phyloP scores from a whole-genome alignment of 2,797 vertebrate genomes.

The Tinamus major region DNA sequence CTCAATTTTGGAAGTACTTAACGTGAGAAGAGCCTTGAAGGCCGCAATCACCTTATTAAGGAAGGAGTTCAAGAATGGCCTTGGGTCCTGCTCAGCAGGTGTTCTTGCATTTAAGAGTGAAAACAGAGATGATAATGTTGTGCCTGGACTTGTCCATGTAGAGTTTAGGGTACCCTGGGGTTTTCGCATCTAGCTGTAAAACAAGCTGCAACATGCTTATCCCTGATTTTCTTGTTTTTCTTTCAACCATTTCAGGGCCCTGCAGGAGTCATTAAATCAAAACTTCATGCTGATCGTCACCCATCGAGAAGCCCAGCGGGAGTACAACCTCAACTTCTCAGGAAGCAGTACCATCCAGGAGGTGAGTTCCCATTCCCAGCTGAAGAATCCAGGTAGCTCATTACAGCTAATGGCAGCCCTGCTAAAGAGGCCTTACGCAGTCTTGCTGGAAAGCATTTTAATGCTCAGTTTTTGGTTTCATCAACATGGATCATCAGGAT shows the following conservation, averaged over 20 bases:
- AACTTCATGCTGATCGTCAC: slow-evolving; percentile 98
- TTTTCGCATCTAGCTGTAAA: slow-evolving; percentile 83
- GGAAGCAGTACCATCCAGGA: slow-evolving; percentile 98
- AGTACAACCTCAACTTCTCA: slow-evolving; percentile 99
- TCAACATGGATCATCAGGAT: slow-evolving; percentile 57
- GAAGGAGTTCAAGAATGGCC: slow-evolving; percentile 81
- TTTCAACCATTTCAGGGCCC: slow-evolving; percentile 87
- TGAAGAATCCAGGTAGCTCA: slow-evolving; percentile 81
- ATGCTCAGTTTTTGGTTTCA: slow-evolving; percentile 73
- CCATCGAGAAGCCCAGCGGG: slow-evolving; percentile 97
- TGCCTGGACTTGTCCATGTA: slow-evolving; percentile 89
- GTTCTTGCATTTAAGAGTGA: slow-evolving; percentile 80
- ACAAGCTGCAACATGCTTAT: slow-evolving; percentile 92
- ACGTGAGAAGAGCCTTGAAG: slow-evolving; percentile 63
- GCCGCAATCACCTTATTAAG: slow-evolving; percentile 74
- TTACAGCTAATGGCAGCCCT: slow-evolving; percentile 80
- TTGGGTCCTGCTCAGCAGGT: slow-evolving; percentile 82
- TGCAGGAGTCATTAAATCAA: slow-evolving; percentile 97
- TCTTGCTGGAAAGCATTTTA: slow-evolving; percentile 74
- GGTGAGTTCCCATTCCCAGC: slow-evolving; percentile 87
- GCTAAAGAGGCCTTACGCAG: slow-evolving; percentile 67
- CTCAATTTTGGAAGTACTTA: slow-evolving; percentile 54
- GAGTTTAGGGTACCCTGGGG: slow-evolving; percentile 84
- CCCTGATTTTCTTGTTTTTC: slow-evolving; percentile 83
- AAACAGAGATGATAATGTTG: slow-evolving; percentile 82